Percentiles rank a stretch among this genome's conserved stretches.
These are phyloP conservation scores for Sitobion miscanthi DNA, from an alignment of 1,140 invertebrate species.

Conservation along the genomic window DNA sequence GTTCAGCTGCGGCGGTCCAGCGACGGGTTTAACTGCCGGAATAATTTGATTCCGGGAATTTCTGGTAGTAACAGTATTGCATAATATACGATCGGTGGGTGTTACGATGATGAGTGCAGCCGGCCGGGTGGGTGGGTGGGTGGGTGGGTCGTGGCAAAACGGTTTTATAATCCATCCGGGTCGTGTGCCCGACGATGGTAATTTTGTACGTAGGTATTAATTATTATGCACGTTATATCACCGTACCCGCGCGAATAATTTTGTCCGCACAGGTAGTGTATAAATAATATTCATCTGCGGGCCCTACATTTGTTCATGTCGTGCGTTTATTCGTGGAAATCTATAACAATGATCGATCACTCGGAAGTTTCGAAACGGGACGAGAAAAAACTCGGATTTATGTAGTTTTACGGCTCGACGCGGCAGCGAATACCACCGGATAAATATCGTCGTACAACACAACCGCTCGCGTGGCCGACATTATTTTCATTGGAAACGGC, in stretches of 20 bases:
- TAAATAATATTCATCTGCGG: not conserved
- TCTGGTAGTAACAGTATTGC: not conserved
- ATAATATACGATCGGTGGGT: not conserved
- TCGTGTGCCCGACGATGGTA: not conserved
- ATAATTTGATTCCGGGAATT: not conserved
- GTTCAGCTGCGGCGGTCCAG: not conserved
- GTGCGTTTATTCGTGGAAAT: not conserved
- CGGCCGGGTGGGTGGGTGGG: too few species aligned
- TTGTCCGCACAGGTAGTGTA: not conserved
- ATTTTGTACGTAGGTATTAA: too few species aligned
- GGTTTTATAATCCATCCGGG: not conserved
- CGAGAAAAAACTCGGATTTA: not conserved
- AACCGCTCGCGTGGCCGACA: not conserved
- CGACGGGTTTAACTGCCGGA: not conserved
- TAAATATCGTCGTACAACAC: not conserved
- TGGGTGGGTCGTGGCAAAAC: not conserved
- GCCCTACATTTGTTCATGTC: not conserved
- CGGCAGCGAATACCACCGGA: not conserved
- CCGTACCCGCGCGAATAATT: not conserved
- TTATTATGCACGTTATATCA: not conserved
- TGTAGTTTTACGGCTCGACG: not conserved
- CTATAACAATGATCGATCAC: not conserved
- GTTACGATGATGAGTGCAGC: not conserved
- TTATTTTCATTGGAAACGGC: constrained; percentile 4
- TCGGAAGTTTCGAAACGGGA: not conserved